Conservation (phyloP, 1,140 invertebrate genomes). For the Notospermus geniculatus region DNA sequence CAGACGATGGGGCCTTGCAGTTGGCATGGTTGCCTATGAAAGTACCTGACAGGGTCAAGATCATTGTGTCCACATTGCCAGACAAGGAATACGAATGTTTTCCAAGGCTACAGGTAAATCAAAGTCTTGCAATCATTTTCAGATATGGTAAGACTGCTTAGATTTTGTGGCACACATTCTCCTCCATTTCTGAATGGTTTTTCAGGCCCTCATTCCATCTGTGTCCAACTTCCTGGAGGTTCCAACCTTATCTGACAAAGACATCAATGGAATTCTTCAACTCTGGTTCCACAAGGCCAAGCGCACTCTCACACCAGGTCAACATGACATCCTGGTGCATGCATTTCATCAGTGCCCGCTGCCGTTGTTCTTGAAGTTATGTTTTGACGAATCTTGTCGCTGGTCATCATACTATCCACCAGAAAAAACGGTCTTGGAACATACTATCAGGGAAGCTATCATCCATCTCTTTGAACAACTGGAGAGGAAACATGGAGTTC, state of each 20-base stretch:
- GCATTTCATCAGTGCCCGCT: constrained; percentile 8
- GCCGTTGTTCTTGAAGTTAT: constrained; percentile 11
- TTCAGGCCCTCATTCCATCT: too few species aligned
- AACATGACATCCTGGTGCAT: constrained; percentile 65
- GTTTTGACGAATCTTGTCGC: neutral
- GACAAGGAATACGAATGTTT: constrained; percentile 39
- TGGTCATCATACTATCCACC: constrained; percentile 10
- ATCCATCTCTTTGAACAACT: constrained; percentile 8
- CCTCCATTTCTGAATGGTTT: too few species aligned
- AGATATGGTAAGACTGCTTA: too few species aligned
- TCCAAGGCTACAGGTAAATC: constrained; percentile 32
- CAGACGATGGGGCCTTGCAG: constrained; percentile 29
- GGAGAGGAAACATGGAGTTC: constrained; percentile 16
- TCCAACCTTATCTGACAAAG: constrained; percentile 25
- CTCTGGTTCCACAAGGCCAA: constrained; percentile 12
- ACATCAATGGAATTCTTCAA: constrained; percentile 25
- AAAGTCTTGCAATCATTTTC: too few species aligned
- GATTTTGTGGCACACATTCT: too few species aligned
- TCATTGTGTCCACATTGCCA: constrained; percentile 44
- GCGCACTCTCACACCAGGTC: neutral
- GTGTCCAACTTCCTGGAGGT: constrained; percentile 33
- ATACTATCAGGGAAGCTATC: neutral
- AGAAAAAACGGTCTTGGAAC: neutral
- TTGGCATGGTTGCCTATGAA: constrained; percentile 39
- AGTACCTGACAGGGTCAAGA: constrained; percentile 33